Base-by-base conservation (phyloP, 2,888 invertebrate genomes). In the Ferdinandea cuprea region DNA sequence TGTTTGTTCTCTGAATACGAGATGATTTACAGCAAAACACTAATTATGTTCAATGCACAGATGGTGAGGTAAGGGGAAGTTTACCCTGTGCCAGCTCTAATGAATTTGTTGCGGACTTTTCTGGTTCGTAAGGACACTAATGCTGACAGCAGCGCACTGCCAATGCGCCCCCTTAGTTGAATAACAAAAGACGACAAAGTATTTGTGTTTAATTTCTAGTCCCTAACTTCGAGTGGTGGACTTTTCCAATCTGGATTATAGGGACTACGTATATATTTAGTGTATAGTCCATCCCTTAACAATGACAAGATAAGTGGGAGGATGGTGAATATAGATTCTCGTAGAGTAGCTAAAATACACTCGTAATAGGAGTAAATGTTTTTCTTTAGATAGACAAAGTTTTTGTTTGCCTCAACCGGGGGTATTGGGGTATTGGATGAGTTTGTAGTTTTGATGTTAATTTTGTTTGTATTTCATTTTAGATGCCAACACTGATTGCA, bases 401-500 rank as follows among this genome's bases (percentile, higher is more conserved):
- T 61, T 59, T 44, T 58, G n/a, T 32, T 46, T 42, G 3, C 0
- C 25, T 9, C 56, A 15, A 58, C 44, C 8, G 40, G 17, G 25
- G 9, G 21, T 25, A 25, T 25, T n/a, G n/a, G n/a, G 37, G 28
- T 59, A 42, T 58, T 42, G 42, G 19, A 30, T 42, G 28, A 42
- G 28, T 37, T 54, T 37, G 44, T 44, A n/a, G 19, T 19, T 42
- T 54, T 54, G 42, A 21, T 32, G 21, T 32, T 54, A 44, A 46
- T 68, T 56, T 17, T 56, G 68, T 56, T 68, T 68, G 56, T 44
- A 52, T 56, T 68, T 54, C 56, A 68, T 56, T 68, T 56, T 54
- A 44, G 44, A 35, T 56, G 35, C 44, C 44, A 56, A 46, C 46
- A 44, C 13, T 44, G 54, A 56, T 46, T 56, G 68, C 56, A 56